Base-by-base conservation (phyloP, 2,797 vertebrate genomes). In the Lagorchestes hirsutus region DNA sequence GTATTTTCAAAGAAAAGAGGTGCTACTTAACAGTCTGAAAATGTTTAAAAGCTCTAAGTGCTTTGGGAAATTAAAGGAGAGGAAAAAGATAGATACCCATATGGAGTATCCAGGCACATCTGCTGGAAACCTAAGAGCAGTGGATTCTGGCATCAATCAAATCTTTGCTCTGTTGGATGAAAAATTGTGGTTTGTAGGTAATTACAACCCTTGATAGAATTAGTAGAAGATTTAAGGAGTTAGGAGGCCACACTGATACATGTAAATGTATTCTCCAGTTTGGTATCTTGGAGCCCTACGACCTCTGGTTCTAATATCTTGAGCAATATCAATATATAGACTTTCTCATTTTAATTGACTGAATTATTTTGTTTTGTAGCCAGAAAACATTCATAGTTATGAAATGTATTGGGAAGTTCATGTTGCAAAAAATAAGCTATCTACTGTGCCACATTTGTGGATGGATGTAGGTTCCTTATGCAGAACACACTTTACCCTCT, bases 1-100 rank as follows among this genome's bases (percentile, higher is more conserved):
- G 74, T 87, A 87, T 87, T 87, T 87, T 87, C 74, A 46, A 87
- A 50, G 74, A 87, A 87, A 87, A 87, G 40, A 87, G 74, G 74
- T 87, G 1, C 74, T 50, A 87, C 40, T 87, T 87, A 82, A 46
- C 67, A 87, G 40, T 50, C 74, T 87, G 74, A 87, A 87, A 87
- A 87, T 87, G 40, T 87, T 87, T 87, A 87, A 87, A 87, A 87
- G 9, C 40, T 27, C 24, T 50, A 87, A 87, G 22, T 87, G 74
- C 40, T 46, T 87, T 87, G 74, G 74, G 40, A 87, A 87, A 87
- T 87, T 87, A 87, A 50, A 28, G 3, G n/a, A 46, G n/a, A 40
- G 40, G 31, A 87, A 46, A 87, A 87, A 87, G 40, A 87, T 46
- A 27, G 40, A 87, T 87, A 87, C 74, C 40, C 74, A 87, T 28